Base-by-base conservation (phyloP, 2,888 invertebrate species). In the Noctua fimbriata region DNA sequence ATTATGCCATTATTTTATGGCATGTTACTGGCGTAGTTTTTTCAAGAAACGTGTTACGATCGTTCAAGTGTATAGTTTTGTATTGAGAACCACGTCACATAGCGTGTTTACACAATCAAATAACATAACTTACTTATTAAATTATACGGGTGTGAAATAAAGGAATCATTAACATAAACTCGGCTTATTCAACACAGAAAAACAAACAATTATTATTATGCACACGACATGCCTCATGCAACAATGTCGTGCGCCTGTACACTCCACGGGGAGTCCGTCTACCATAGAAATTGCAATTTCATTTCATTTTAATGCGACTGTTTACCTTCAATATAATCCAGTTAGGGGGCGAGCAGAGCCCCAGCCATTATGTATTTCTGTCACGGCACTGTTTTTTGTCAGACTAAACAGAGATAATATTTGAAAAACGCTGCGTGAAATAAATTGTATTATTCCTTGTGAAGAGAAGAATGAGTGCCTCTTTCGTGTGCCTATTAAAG, bases 291-390 rank as follows among this genome's bases (percentile, higher is more conserved):
- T 94, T 91, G 94, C 95, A 94, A 94, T 95, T 95, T 94, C 94
- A 95, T 95, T 95, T 91, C 93, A 92, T 94, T 95, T 94, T 96
- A 95, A 96, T 95, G 92, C 93, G 94, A 94, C 91, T 96, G 96
- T 96, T 95, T 96, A 95, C 95, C 93, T 95, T 93, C 93, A 90
- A 94, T 94, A 93, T 94, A 95, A 94, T 94, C 93, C 89, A 89
- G 94, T 94, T 93, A 93, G 93, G 92, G 93, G 81, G 82, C 32
- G 75, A 69, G 81, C 86, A 79, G 83, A 86, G 79, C 75, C 47
- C 55, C 69, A 80, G 75, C 70, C 80, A 92, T 92, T 91, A 90
- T 86, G 88, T 89, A 93, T 92, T 93, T 88, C 81, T 89, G 85
- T 91, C 92, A 91, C 91, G 91, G 78, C 69, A 80, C 85, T 76